Base-by-base conservation (phyloP, 1,140 invertebrate genomes). In the Galendromus occidentalis region DNA sequence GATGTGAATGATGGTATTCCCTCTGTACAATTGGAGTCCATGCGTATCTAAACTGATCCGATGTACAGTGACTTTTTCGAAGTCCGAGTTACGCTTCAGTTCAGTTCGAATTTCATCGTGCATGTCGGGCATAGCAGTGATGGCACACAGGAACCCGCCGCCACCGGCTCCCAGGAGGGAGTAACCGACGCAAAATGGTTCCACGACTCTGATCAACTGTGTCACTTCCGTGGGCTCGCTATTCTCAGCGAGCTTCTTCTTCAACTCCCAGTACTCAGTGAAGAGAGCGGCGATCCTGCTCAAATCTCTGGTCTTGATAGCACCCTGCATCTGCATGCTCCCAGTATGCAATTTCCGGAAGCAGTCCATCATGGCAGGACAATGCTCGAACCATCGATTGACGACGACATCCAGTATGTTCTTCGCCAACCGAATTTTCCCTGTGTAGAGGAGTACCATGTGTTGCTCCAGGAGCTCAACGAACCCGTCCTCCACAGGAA, bases 301-400 rank as follows among this genome's bases (percentile, higher is more conserved):
- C 12, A 79, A 68, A 69, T 78, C 71, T 66, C 73, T 75, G 73
- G 2, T 71, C 64, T 65, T 78, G 72, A 68, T 76, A 74, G 65
- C 74, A 76, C 33, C 71, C 65, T 51, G 76, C 74, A 55, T 79
- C 75, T 22, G 71, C 69, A 17, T 73, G 71, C 66, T 75, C 30
- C 78, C 69, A 1, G 78, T 75, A 71, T 80, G 80, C 79, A 79
- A 80, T 68, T 78, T 79, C 18, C 79, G 72, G 22, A 80, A 71
- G 7, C 79, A 79, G 70, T 78, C 78, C 25, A 67, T 44, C 28
- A 68, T 55, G 14, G 39, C 17, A 6, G 33, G 22, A 47, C 51
- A 67, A 41, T 30, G 41, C 0, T 39, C 33, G 47, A 18, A 39
- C 9, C 29, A 33, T 33, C 33, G 28, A 17, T 9, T 29, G 22